Base-by-base conservation (phyloP, 2,113 vertebrate genomes). In the Mugil cephalus region DNA sequence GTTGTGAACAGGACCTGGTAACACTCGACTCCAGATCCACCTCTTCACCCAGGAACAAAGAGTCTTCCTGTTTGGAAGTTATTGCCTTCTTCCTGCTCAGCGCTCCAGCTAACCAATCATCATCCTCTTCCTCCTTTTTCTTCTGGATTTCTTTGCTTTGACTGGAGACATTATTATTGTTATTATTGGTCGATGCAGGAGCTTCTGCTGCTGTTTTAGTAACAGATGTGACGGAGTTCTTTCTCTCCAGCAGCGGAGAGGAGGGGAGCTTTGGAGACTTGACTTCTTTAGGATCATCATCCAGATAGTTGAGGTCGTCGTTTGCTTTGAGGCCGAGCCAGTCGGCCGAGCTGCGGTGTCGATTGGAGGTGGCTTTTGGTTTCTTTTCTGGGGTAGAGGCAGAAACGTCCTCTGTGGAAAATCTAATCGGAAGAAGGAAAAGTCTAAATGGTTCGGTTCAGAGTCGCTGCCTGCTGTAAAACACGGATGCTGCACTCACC, bases 321-420 rank as follows among this genome's bases (percentile, higher is more conserved):
- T 94, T 92, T 2, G 93, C 87, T 45, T 94, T 96, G 42, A 97
- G 93, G 21, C 95, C 95, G 11, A 97, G 71, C 96, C 96, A 97
- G 83, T 96, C 93, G 0, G 93, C 93, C 0, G 93, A 91, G 30
- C 76, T 65, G 43, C 84, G 92, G 15, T 72, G 83, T 14, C 85
- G 69, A 0, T 36, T 62, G 6, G 79, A 0, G 8, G 66, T 34
- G 30, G 91, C 80, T 58, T 88, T 94, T 19, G 92, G 83, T 55
- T 79, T 86, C 8, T 72, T 87, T 46, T 96, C 95, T 8, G 82
- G 82, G 24, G 88, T 93, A 0, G 73, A 36, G 34, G 88, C 74
- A 2, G 79, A 84, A 58, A 87, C 66, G 13, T 93, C 92, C 58
- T 96, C 95, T 0, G 92, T 87, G 18, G 93, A 94, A 91, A 96